phyloP scores from a whole-genome alignment of 2,113 vertebrate genomes.

The Ameiurus melas region DNA sequence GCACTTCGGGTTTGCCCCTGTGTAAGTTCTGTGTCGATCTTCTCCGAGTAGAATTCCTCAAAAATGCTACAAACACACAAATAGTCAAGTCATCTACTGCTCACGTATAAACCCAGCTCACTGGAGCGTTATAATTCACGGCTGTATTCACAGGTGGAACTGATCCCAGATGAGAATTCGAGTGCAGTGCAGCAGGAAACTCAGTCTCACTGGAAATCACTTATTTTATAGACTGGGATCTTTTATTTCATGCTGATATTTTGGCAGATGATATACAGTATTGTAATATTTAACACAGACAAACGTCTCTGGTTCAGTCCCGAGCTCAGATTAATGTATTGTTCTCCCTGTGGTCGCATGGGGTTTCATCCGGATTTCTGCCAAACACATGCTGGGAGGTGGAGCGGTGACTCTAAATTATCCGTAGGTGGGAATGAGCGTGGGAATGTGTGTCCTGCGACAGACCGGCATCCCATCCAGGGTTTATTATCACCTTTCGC shows the following conservation, averaged over 20 bases:
- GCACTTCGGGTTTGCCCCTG: not conserved
- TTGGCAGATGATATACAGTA: not conserved
- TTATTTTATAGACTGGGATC: not conserved
- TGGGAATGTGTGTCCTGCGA: not conserved
- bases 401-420: not conserved
- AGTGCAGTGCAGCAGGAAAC: not conserved
- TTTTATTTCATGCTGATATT: not conserved
- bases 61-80: not conserved
- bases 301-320: not conserved
- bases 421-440: not conserved
- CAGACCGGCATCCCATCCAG: not conserved
- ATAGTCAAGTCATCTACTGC: not conserved
- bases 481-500: not conserved
- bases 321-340: not conserved
- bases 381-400: not conserved
- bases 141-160: conserved; percentile 11
- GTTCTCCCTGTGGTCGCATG: not conserved
- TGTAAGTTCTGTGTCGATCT: not conserved
- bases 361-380: not conserved
- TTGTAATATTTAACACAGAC: not conserved
- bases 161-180: conserved; percentile 4
- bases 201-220: not conserved
- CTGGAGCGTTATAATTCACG: not conserved
- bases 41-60: not conserved
- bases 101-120: not conserved